These are phyloP conservation scores for Neopelma chrysocephalum DNA, from an alignment of 2,797 vertebrate species.

Conservation along the genomic window DNA sequence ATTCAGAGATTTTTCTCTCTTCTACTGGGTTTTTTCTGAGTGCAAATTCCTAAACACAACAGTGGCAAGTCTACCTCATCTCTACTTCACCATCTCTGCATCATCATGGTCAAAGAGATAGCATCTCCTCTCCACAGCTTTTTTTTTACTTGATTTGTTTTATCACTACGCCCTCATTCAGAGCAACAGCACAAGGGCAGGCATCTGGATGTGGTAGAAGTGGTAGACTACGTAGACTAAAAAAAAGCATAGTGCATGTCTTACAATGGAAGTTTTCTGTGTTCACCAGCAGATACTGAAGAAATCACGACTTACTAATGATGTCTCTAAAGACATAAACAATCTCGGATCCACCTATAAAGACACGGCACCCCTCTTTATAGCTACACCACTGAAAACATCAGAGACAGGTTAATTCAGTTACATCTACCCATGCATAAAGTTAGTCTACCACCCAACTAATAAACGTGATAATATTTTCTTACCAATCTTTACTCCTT, in stretches of 20 bases:
- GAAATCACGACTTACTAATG: background rate
- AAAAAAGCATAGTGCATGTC: background rate
- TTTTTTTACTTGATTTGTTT: background rate
- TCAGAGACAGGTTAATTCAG: background rate
- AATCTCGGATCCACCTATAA: rapidly evolving
- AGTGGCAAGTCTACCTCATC: background rate
- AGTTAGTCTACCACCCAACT: background rate
- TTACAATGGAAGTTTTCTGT: background rate
- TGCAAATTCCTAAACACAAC: background rate
- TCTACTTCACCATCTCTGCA: background rate
- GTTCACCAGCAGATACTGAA: background rate
- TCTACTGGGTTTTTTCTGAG: background rate
- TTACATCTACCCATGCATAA: background rate
- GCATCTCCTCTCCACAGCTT: background rate
- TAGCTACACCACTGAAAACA: background rate
- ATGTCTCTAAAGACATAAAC: background rate
- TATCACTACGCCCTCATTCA: background rate
- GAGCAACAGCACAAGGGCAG: background rate
- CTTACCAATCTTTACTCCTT: background rate
- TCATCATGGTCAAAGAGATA: background rate
- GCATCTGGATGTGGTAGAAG: background rate
- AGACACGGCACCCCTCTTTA: background rate
- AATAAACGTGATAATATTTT: background rate
- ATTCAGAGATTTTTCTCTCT: background rate
- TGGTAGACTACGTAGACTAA: background rate